Percentiles rank a stretch among this genome's conserved stretches.
These are phyloP conservation scores for Eurytoma adleriae DNA, from an alignment of 2,888 invertebrate species.

Conservation along the genomic window DNA sequence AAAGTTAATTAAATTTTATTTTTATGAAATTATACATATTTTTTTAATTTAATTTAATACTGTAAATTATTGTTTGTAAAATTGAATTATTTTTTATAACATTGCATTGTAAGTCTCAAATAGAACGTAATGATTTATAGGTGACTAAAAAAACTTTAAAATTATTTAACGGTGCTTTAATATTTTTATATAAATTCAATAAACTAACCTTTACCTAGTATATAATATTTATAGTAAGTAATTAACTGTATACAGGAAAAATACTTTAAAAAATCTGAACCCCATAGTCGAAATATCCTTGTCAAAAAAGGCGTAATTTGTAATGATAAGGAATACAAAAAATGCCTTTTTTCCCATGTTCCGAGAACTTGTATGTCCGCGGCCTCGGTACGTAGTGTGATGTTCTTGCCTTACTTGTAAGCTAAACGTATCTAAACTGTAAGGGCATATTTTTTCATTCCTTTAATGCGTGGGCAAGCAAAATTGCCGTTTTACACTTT, in stretches of 20 bases:
- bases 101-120: background rate
- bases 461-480: background rate
- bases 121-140: background rate
- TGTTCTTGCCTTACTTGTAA: slow-evolving; percentile 58
- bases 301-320: background rate
- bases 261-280: background rate
- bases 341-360: slow-evolving; percentile 12
- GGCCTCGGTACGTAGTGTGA: slow-evolving; percentile 44
- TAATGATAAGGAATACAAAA: background rate
- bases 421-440: background rate
- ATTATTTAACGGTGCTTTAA: background rate
- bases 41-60: no score
- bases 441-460: background rate
- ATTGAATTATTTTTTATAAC: background rate
- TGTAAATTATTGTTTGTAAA: background rate
- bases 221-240: slow-evolving; percentile 6
- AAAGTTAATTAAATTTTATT: no score
- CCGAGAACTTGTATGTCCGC: slow-evolving; percentile 5
- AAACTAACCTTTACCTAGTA: slow-evolving; percentile 5
- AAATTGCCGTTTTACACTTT: background rate
- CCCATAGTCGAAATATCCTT: slow-evolving; percentile 7
- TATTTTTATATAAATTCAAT: background rate
- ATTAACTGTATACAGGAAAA: slow-evolving; percentile 10
- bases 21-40: no score
- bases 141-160: background rate